Percentiles rank a stretch among this genome's conserved stretches.
Evolutionary conservation across 2,797 vertebrate species (phyloP).

Genomic region (Pipistrellus nathusii): DNA sequence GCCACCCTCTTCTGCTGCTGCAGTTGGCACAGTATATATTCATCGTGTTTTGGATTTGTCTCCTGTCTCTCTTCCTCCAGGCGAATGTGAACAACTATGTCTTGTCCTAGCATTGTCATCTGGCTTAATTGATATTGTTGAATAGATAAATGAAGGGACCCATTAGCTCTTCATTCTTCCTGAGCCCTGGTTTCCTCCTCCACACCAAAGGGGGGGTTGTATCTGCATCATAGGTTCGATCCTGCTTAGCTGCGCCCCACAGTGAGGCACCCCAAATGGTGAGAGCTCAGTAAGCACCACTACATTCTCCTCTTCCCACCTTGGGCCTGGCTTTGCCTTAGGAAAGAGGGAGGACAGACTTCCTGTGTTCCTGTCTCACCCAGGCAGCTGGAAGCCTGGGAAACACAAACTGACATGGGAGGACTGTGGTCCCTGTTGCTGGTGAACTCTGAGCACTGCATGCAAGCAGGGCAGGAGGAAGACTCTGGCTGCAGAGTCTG

Average conservation of each 20-base stretch:
- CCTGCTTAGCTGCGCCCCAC: not conserved
- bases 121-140: not conserved
- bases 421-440: not conserved
- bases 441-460: not conserved
- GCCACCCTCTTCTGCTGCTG: no score
- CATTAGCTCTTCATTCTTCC: not conserved
- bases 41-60: not conserved
- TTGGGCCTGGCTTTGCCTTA: not conserved
- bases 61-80: not conserved
- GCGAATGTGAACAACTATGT: not conserved
- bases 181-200: not conserved
- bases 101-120: not conserved
- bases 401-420: not conserved
- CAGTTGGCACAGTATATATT: not conserved
- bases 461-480: not conserved
- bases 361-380: not conserved
- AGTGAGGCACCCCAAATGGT: not conserved
- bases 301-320: not conserved
- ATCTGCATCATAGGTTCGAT: rapidly evolving
- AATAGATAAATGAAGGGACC: not conserved
- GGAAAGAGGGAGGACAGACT: not conserved
- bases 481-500: not conserved
- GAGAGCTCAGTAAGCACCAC: not conserved
- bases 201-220: not conserved
- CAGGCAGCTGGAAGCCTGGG: rapidly evolving